These are phyloP conservation scores for Nycticryphes semicollaris DNA, from an alignment of 2,113 vertebrate genomes.

Conservation along the genomic window DNA sequence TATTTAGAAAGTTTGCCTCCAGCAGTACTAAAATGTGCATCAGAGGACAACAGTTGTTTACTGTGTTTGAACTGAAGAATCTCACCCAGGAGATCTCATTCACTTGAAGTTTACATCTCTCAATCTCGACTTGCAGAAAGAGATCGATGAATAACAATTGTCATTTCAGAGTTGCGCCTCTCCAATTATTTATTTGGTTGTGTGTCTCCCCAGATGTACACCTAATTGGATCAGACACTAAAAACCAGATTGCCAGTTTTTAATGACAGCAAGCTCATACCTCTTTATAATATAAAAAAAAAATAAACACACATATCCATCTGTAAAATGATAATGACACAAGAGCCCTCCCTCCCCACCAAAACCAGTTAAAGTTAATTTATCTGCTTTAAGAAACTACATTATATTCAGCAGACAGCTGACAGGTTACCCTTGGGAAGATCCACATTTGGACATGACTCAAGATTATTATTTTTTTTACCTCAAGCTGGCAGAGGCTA, in stretches of 20 bases:
- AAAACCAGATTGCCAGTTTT: constrained; percentile 80
- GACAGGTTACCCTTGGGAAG: constrained; percentile 51
- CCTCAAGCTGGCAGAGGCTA: constrained; percentile 40
- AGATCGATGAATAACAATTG: constrained; percentile 85
- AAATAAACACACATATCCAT: constrained; percentile 28
- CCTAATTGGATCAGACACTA: constrained; percentile 87
- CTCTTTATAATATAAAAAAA: constrained; percentile 70
- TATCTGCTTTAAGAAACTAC: constrained; percentile 34
- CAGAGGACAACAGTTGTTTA: constrained; percentile 92
- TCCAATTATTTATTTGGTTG: constrained; percentile 87
- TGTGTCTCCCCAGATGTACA: constrained; percentile 80
- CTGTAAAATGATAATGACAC: constrained; percentile 59
- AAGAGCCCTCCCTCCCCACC: not conserved
- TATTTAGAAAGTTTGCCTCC: constrained; percentile 86
- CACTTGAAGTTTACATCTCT: constrained; percentile 86
- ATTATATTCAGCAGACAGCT: constrained; percentile 38
- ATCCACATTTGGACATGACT: constrained; percentile 41
- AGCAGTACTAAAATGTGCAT: constrained; percentile 91
- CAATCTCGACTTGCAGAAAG: constrained; percentile 79
- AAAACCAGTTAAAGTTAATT: constrained; percentile 47
- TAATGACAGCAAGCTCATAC: constrained; percentile 78
- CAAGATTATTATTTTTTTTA: constrained; percentile 1
- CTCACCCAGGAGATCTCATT: constrained; percentile 82
- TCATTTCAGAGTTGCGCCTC: constrained; percentile 76
- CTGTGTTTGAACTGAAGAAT: constrained; percentile 88